Evolutionary conservation across 2,797 vertebrate genomes (phyloP), one percentile per base, ranked within the genome.

Genomic region (Thalassophryne amazonica): DNA sequence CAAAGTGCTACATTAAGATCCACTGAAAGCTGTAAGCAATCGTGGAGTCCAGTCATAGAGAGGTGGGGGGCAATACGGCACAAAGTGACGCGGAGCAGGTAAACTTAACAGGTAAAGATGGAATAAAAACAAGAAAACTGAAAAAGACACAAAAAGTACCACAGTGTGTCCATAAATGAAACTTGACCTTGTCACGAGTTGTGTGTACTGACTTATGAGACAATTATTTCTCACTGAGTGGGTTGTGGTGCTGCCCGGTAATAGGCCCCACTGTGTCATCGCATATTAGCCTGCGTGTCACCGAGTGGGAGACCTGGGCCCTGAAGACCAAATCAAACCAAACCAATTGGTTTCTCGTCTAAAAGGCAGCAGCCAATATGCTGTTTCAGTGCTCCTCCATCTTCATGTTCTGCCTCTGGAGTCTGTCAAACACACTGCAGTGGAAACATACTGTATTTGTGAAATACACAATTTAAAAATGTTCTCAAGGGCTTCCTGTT

Each of bases 151-250:
- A 41, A 41, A 54, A 62, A 43, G 65, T 46, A 21, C 28, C 27
- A 36, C 53, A 6, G 33, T 64, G 73, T 46, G 46, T 60, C 62
- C 78, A 80, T 83, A 76, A 85, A 86, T 80, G 65, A 83, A 85
- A 78, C 65, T 61, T 87, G 88, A 91, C 88, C 86, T 91, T 89
- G 88, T 73, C 74, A 80, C 83, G 88, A 90, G 86, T 88, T 90
- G 87, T 83, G 79, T 77, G 83, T 80, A 82, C 84, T 85, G 88
- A 88, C 85, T 89, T 90, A 85, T 83, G 82, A 88, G 82, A 89
- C 84, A 84, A 90, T 87, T 88, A 87, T 84, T 68, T 77, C 62
- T 67, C 72, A 73, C 48, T 63, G 58, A 51, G 71, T 70, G 69
- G 55, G 55, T 63, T 62, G 75, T 60, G 68, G 69, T 80, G 71